Evolutionary conservation across 2,888 invertebrate genomes (phyloP).

Genomic region (Eretmocerus hayati): DNA sequence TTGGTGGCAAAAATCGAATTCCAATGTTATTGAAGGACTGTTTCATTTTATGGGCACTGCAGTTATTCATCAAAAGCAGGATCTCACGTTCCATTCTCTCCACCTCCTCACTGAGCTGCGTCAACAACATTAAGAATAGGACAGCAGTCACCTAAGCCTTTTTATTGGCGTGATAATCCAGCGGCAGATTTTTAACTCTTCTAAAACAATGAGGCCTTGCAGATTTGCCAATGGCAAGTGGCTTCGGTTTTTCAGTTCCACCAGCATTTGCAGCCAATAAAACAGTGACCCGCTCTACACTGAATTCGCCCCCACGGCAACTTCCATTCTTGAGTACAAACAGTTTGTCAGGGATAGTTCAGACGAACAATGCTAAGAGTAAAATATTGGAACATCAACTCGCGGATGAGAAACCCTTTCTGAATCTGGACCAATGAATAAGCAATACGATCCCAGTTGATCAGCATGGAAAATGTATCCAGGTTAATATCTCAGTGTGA

Average conservation of each 20-base stretch:
- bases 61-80: neutral
- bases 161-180: conserved; percentile 32
- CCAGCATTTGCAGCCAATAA: conserved; percentile 34
- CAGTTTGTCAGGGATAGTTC: conserved; percentile 29
- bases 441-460: no score
- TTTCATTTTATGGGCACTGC: neutral
- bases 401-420: no score
- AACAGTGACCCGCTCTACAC: conserved; percentile 35
- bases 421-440: no score
- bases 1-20: neutral
- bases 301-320: conserved; percentile 37
- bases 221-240: conserved; percentile 35
- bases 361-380: conserved; percentile 29
- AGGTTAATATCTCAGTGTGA: no score
- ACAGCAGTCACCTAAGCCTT: conserved; percentile 39
- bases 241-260: conserved; percentile 36
- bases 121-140: conserved; percentile 20
- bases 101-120: neutral
- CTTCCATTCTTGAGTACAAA: conserved; percentile 30
- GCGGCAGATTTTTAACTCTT: conserved; percentile 25
- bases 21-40: neutral
- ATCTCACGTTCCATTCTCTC: neutral
- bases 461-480: no score
- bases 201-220: conserved; percentile 28
- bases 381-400: no score